These are phyloP conservation scores for Esox niger DNA, from an alignment of 2,113 vertebrate species.

Conservation along the genomic window DNA sequence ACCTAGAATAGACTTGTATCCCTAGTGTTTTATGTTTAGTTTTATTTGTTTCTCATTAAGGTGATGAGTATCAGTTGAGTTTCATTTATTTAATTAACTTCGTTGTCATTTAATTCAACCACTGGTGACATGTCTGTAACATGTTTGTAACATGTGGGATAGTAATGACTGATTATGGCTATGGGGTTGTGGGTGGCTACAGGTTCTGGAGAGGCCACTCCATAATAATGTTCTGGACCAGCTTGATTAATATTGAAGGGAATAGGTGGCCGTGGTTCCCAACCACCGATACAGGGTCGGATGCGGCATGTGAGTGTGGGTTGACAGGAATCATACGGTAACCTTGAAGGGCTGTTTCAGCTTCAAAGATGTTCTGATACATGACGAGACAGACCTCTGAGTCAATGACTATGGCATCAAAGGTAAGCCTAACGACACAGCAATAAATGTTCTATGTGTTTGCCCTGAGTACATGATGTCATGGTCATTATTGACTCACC, in stretches of 20 bases:
- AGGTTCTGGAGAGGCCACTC: constrained; percentile 2
- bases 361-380: constrained; percentile 67
- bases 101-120: constrained; percentile 52
- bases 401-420: constrained; percentile 62
- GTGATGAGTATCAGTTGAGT: constrained; percentile 34
- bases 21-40: constrained; percentile 45
- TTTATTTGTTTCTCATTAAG: constrained; percentile 43
- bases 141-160: constrained; percentile 43
- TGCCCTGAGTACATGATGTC: constrained; percentile 66
- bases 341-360: constrained; percentile 75
- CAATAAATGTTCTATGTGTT: constrained; percentile 76
- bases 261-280: too few relatives aligned
- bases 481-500: constrained; percentile 60
- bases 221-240: constrained; percentile 46
- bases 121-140: constrained; percentile 61
- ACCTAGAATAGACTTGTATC: constrained; percentile 60
- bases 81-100: constrained; percentile 50
- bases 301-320: constrained; percentile 45
- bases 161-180: constrained; percentile 32
- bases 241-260: constrained; percentile 40
- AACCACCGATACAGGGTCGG: neutral
- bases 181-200: constrained; percentile 3
- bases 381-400: constrained; percentile 66
- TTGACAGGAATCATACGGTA: constrained; percentile 52
- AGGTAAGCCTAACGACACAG: constrained; percentile 71